Base-by-base conservation (phyloP, 2,888 invertebrate species). In the Sesia bembeciformis region DNA sequence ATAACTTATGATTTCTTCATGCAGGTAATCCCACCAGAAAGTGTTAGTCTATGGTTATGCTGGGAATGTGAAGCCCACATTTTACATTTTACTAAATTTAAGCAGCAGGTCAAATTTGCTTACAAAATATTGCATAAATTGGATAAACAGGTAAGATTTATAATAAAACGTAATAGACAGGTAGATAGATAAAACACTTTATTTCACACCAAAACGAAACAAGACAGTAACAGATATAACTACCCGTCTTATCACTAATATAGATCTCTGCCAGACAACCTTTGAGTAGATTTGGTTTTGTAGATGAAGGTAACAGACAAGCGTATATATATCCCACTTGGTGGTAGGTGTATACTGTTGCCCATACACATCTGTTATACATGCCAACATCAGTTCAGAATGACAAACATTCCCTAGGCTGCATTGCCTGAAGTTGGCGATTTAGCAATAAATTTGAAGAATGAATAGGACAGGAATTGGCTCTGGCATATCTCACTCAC, bases 51-150 rank as follows among this genome's bases (percentile, higher is more conserved):
- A 0, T 64, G 58, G 43, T 43, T 87, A 0, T 88, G 88, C 53
- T 86, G 81, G 76, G 83, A 84, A 56, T 88, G 88, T 53, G 62
- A 72, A 0, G 78, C 78, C 0, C 57, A 68, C 0, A 54, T 85
- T 0, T 53, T 52, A 0, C 65, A 66, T 1, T 83, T 79, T 49
- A 60, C 62, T 0, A 73, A 60, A 41, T 88, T 82, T 60, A 79
- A 74, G 50, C 58, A 65, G 0, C 78, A 76, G 73, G 73, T 81
- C 0, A 64, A 70, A 42, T 51, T 60, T 3, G 73, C 76, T 0
- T 78, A 74, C 51, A 64, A 59, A 53, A 51, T 65, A 5, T 62
- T 84, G 2, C 65, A 66, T 3, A 61, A 74, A 4, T 65, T 62
- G 56, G 2, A 65, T 3, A 61, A 62, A 57, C 58, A 68, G 70